Conservation (phyloP, 2,113 vertebrate species). For the Corythaixoides concolor region DNA sequence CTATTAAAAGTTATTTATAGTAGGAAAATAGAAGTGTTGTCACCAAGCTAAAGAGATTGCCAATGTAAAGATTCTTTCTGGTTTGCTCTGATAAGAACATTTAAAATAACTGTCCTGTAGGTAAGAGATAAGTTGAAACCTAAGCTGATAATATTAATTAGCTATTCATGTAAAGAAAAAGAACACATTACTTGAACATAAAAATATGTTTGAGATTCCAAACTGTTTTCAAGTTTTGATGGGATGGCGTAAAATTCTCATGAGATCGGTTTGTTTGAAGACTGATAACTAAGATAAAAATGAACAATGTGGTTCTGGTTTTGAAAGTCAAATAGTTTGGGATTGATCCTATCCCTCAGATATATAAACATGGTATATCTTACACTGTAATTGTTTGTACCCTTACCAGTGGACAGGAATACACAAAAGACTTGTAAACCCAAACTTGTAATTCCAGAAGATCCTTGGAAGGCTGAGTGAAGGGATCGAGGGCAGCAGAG, state of each 20-base stretch:
- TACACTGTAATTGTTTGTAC: not conserved
- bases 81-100: conserved; percentile 6
- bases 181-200: not conserved
- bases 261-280: not conserved
- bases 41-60: not conserved
- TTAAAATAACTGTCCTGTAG: not conserved
- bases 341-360: not conserved
- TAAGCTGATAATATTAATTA: conserved; percentile 1
- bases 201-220: not conserved
- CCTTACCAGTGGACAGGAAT: not conserved
- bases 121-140: not conserved
- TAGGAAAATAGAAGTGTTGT: not conserved
- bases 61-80: not conserved
- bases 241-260: not conserved
- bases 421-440: not conserved
- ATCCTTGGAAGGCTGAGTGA: not conserved
- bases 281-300: not conserved
- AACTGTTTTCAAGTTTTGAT: not conserved
- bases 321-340: not conserved
- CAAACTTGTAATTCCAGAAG: not conserved
- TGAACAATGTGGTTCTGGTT: not conserved
- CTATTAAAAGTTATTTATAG: not conserved
- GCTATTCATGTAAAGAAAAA: not conserved
- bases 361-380: not conserved
- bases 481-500: not conserved